A percentile compares a stretch with the other conserved stretches of the same genome.
Evolutionary conservation across 2,113 vertebrate genomes (phyloP).

Genomic region (Cyprinus carpio): DNA sequence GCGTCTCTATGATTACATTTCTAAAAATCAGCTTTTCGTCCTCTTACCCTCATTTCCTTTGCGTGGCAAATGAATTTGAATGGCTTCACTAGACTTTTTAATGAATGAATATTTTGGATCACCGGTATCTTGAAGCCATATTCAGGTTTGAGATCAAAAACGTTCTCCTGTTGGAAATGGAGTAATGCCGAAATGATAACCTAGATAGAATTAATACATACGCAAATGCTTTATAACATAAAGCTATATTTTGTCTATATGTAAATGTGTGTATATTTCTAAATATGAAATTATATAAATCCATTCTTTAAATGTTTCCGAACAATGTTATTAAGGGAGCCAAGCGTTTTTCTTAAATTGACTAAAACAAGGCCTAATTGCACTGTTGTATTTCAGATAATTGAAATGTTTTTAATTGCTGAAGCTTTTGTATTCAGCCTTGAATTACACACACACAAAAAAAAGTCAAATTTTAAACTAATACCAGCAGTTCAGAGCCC

Average conservation of each 20-base stretch:
- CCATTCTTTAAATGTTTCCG: constrained; percentile 67
- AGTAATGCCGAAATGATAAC: constrained; percentile 53
- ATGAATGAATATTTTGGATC: constrained; percentile 55
- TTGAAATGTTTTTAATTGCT: constrained; percentile 50
- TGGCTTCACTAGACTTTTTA: constrained; percentile 41
- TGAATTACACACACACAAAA: constrained; percentile 47
- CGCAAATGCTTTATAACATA: constrained; percentile 73
- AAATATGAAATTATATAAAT: constrained; percentile 69
- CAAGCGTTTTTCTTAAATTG: constrained; percentile 65
- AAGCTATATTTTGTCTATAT: constrained; percentile 85
- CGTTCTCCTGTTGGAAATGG: constrained; percentile 59
- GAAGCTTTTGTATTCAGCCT: constrained; percentile 56
- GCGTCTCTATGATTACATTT: background rate
- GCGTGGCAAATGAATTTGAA: constrained; percentile 17
- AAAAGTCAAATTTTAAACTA: constrained; percentile 56
- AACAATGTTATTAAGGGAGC: constrained; percentile 56
- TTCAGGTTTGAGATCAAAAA: constrained; percentile 49
- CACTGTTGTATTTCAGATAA: constrained; percentile 54
- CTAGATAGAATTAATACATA: constrained; percentile 60
- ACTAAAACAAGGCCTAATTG: constrained; percentile 57
- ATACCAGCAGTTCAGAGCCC: constrained; percentile 65
- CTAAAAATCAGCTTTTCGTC: constrained; percentile 13
- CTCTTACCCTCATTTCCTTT: background rate
- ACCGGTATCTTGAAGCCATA: constrained; percentile 72
- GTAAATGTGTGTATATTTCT: constrained; percentile 84